phyloP scores from a whole-genome alignment of 1,140 invertebrate genomes.

The Samia ricini region DNA sequence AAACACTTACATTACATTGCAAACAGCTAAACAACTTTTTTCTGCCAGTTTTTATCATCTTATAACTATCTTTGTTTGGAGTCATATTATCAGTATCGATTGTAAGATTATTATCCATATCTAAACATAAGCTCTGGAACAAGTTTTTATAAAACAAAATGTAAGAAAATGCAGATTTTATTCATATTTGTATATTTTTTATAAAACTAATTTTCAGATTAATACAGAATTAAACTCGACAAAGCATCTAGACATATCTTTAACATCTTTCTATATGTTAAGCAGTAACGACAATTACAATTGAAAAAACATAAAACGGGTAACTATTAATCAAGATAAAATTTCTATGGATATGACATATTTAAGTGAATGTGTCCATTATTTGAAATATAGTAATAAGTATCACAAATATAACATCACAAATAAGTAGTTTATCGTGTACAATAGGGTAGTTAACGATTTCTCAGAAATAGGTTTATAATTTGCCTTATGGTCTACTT shows the following conservation, averaged over 20 bases:
- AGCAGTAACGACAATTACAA: background rate
- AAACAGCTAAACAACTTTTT: conserved; percentile 42
- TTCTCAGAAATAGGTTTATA: too few relatives aligned
- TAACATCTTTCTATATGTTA: background rate
- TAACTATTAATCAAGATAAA: too few relatives aligned
- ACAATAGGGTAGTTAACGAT: too few relatives aligned
- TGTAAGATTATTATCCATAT: conserved; percentile 29
- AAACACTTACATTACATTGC: conserved; percentile 50
- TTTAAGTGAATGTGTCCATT: too few relatives aligned
- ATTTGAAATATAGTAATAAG: too few relatives aligned
- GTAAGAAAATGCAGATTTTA: too few relatives aligned
- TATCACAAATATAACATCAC: too few relatives aligned
- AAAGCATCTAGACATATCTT: background rate
- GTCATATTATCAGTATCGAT: conserved; percentile 32
- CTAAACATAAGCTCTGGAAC: conserved; percentile 41
- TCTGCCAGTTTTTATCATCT: conserved; percentile 30
- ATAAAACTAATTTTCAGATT: background rate
- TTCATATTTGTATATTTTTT: background rate
- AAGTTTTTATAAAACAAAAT: background rate
- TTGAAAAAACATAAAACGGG: too few relatives aligned
- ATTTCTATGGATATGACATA: too few relatives aligned
- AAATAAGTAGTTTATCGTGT: too few relatives aligned
- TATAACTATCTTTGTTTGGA: conserved; percentile 27
- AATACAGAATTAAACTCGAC: background rate
- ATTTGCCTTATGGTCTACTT: too few relatives aligned